Conservation (phyloP, 2,113 vertebrate species). For the Triplophysa siluroides region DNA sequence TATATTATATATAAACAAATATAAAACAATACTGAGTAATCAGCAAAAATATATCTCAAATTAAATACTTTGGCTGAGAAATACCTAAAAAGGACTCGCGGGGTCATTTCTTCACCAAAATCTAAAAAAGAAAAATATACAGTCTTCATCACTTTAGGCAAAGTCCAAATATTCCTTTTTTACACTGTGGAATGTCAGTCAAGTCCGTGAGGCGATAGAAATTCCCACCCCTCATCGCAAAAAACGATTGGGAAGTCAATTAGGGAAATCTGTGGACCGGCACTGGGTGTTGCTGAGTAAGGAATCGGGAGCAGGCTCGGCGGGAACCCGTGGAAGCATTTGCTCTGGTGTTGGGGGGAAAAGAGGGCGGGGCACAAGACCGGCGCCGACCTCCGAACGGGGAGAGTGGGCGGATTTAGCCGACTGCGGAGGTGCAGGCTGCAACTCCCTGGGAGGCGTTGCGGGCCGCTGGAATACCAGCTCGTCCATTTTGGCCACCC, state of each 20-base stretch:
- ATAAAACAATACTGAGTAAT: slow-evolving; percentile 50
- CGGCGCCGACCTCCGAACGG: slow-evolving; percentile 38
- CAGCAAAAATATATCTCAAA: slow-evolving; percentile 53
- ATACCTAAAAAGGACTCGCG: slow-evolving; percentile 41
- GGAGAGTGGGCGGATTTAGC: slow-evolving; percentile 57
- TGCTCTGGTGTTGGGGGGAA: slow-evolving; percentile 42
- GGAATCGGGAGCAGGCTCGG: slow-evolving; percentile 16
- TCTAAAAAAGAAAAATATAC: slow-evolving; percentile 54
- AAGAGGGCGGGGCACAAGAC: slow-evolving; percentile 39
- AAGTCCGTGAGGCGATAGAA: slow-evolving; percentile 20
- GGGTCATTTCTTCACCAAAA: slow-evolving; percentile 39
- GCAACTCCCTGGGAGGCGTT: slow-evolving; percentile 63
- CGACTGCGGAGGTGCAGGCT: slow-evolving; percentile 59
- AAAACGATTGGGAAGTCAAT: slow-evolving; percentile 49
- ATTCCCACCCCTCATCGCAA: slow-evolving; percentile 4
- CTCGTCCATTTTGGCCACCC: slow-evolving; percentile 60
- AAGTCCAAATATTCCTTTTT: slow-evolving; percentile 54
- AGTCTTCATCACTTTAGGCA: slow-evolving; percentile 51
- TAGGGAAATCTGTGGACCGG: slow-evolving; percentile 16
- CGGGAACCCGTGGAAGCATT: slow-evolving; percentile 51
- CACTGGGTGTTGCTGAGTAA: slow-evolving; percentile 20
- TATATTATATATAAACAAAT: slow-evolving; percentile 38
- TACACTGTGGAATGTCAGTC: slow-evolving; percentile 60
- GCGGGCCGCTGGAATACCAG: slow-evolving; percentile 74
- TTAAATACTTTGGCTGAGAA: slow-evolving; percentile 54